Evolutionary conservation across 1,140 invertebrate genomes (phyloP).

Genomic region (Hycleus phaleratus): DNA sequence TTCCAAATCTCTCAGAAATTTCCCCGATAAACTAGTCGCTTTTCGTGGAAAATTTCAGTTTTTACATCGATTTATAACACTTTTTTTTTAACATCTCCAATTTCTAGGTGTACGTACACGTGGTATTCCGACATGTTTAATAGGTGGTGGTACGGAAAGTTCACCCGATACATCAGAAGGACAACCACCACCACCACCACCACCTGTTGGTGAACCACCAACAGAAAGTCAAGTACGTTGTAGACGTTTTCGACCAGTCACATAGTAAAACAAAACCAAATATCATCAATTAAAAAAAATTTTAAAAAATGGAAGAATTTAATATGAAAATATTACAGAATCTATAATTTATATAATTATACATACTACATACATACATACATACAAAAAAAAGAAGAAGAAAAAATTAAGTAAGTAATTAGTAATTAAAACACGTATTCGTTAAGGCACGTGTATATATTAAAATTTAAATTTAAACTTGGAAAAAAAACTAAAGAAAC

Average conservation of each 20-base stretch:
- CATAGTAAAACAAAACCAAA: slow-evolving; percentile 27
- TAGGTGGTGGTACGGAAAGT: slow-evolving; percentile 38
- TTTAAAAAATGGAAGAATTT: not conserved
- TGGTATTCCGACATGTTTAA: slow-evolving; percentile 38
- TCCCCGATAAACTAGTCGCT: too few relatives aligned
- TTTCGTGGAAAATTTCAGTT: too few relatives aligned
- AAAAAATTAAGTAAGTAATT: not conserved
- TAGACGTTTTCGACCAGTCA: slow-evolving; percentile 37
- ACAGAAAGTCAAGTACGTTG: slow-evolving; percentile 36
- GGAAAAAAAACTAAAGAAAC: too few relatives aligned
- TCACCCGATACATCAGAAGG: slow-evolving; percentile 39
- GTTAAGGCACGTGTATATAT: too few relatives aligned
- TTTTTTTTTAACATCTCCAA: too few relatives aligned
- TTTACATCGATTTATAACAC: too few relatives aligned
- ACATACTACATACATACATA: not conserved
- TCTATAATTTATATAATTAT: not conserved
- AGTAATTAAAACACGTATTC: not conserved
- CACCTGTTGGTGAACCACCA: slow-evolving; percentile 33
- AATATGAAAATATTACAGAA: not conserved
- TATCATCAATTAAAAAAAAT: not conserved
- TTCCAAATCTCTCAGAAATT: too few relatives aligned
- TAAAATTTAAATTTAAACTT: too few relatives aligned
- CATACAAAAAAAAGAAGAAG: not conserved
- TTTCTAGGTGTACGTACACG: slow-evolving; percentile 17
- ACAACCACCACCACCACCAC: slow-evolving; percentile 35